Conservation (phyloP, 2,888 invertebrate genomes). For the Scelioninae gen. 2 region DNA sequence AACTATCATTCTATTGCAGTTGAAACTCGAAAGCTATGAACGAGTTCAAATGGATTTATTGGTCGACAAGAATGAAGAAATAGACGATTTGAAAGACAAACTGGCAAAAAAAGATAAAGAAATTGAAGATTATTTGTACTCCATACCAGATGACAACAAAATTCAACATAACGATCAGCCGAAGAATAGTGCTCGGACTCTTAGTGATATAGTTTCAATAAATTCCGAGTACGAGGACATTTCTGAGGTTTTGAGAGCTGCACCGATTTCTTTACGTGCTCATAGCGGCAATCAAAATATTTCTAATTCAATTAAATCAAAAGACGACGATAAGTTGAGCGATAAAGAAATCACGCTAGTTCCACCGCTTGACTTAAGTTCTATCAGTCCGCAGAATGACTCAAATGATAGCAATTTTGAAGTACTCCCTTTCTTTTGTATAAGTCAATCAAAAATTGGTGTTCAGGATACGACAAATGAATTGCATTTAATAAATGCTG, state of each 20-base stretch:
- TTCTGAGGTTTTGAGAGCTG: constrained; percentile 68
- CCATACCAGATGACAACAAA: constrained; percentile 78
- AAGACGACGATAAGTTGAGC: constrained; percentile 6
- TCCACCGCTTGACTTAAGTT: constrained; percentile 69
- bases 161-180: constrained; percentile 74
- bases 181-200: constrained; percentile 82
- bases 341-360: constrained; percentile 61
- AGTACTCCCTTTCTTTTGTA: constrained; percentile 9
- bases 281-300: constrained; percentile 55
- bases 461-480: constrained; percentile 13
- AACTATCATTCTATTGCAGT: constrained; percentile 56
- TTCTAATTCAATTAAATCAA: constrained; percentile 16
- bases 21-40: constrained; percentile 69
- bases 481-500: constrained; percentile 48
- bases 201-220: constrained; percentile 85
- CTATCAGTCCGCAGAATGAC: constrained; percentile 63
- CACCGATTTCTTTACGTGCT: constrained; percentile 63
- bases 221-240: constrained; percentile 82
- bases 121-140: constrained; percentile 77
- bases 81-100: constrained; percentile 79
- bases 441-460: constrained; percentile 7
- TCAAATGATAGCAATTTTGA: constrained; percentile 18
- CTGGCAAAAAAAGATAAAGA: constrained; percentile 78
- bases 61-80: constrained; percentile 83
- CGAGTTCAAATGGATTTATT: constrained; percentile 76